These are phyloP conservation scores for Ceratina japonica DNA, from an alignment of 1,140 invertebrate genomes.

Conservation along the genomic window DNA sequence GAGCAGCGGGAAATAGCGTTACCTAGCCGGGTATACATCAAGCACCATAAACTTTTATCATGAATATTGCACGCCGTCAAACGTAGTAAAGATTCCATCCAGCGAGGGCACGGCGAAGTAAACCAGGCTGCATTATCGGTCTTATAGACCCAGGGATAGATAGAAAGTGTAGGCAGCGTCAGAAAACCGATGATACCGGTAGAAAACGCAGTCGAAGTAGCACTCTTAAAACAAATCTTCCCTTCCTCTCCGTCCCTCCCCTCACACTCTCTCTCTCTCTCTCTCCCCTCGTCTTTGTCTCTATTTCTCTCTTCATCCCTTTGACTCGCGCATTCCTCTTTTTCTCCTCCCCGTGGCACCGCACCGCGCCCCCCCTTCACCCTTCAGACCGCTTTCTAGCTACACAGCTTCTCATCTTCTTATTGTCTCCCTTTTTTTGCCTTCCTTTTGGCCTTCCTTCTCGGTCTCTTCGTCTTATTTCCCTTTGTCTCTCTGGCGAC, in stretches of 20 bases:
- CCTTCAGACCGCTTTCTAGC: constrained; percentile 39
- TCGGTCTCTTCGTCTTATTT: constrained; percentile 58
- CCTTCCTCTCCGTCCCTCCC: neutral
- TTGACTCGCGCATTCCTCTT: constrained; percentile 39
- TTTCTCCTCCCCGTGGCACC: constrained; percentile 26
- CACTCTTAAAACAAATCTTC: constrained; percentile 43
- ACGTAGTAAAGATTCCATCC: constrained; percentile 51
- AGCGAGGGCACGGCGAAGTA: constrained; percentile 16
- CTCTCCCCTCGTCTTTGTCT: constrained; percentile 14
- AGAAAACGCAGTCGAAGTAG: constrained; percentile 32
- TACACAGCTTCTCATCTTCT: constrained; percentile 42
- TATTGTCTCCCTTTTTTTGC: constrained; percentile 29
- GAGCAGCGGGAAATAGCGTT: neutral
- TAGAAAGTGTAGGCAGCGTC: constrained; percentile 34
- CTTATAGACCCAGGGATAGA: constrained; percentile 53
- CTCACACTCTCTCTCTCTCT: constrained; percentile 14
- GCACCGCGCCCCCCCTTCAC: neutral
- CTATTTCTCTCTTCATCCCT: neutral
- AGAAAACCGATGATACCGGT: constrained; percentile 31
- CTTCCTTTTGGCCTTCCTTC: constrained; percentile 45
- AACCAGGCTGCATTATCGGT: constrained; percentile 58
- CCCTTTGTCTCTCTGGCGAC: constrained; percentile 59
- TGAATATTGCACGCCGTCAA: constrained; percentile 53
- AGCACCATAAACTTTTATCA: constrained; percentile 49
- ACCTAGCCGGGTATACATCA: neutral